Evolutionary conservation across 2,888 invertebrate genomes (phyloP).

Genomic region (Meta bourneti): DNA sequence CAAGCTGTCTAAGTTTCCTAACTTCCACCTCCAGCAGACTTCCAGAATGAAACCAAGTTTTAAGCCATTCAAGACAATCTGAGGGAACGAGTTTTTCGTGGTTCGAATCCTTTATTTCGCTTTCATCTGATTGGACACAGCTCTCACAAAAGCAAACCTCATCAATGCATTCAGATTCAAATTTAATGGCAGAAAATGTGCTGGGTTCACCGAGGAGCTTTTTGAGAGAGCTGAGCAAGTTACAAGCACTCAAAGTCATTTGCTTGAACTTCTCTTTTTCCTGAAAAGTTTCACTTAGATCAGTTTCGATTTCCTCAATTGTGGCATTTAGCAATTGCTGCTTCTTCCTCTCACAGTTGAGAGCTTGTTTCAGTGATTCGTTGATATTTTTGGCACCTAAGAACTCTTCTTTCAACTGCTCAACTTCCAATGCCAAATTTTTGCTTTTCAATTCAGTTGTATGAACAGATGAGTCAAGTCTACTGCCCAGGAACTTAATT

Average conservation of each 20-base stretch:
- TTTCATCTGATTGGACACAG: neutral
- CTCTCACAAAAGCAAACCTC: slow-evolving; percentile 41
- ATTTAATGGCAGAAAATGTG: neutral
- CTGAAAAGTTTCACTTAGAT: slow-evolving; percentile 18
- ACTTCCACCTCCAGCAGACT: neutral
- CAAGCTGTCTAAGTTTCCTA: neutral
- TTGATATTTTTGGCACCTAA: neutral
- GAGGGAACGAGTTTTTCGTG: neutral
- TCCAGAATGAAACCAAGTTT: neutral
- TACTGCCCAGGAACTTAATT: neutral
- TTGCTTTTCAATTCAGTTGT: neutral
- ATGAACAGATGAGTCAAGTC: neutral
- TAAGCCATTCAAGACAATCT: neutral
- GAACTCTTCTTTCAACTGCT: neutral
- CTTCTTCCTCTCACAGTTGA: slow-evolving; percentile 22
- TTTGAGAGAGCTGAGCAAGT: slow-evolving; percentile 4
- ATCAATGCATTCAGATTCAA: neutral
- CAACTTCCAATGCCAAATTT: neutral
- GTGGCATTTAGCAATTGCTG: neutral
- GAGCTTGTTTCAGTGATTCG: neutral
- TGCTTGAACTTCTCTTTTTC: slow-evolving; percentile 36
- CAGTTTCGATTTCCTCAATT: slow-evolving; percentile 33
- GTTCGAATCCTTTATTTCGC: neutral
- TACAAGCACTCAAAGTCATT: neutral
- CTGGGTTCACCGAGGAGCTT: neutral